Percentiles rank a stretch among this genome's conserved stretches.
Conservation (phyloP, 2,113 vertebrate species). For the Chascanopsetta lugubris region DNA sequence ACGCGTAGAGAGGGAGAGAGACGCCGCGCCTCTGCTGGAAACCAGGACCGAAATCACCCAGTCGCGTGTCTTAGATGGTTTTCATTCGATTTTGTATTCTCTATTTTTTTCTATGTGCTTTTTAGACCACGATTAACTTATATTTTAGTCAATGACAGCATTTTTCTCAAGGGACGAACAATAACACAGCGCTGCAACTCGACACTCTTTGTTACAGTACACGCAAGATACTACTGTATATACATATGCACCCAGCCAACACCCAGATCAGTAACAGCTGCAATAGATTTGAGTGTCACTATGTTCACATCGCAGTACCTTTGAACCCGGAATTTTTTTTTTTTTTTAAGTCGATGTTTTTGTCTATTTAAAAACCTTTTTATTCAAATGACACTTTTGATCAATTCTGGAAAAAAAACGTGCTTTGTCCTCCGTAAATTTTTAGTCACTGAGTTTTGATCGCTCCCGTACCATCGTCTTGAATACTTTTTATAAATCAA, state of each 20-base stretch:
- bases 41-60: neutral
- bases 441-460: constrained; percentile 32
- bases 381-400: constrained; percentile 20
- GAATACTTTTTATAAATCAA: constrained; percentile 43
- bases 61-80: constrained; percentile 19
- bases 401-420: constrained; percentile 17
- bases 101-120: constrained; percentile 7
- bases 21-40: neutral
- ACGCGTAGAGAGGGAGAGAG: constrained; percentile 68
- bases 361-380: constrained; percentile 37
- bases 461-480: constrained; percentile 36
- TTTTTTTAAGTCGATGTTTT: constrained; percentile 12
- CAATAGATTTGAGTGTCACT: too few species aligned
- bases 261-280: too few species aligned
- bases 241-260: too few species aligned
- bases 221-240: too few species aligned
- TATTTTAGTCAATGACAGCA: constrained; percentile 32
- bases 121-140: constrained; percentile 51
- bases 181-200: too few species aligned
- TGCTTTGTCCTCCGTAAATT: constrained; percentile 30
- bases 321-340: constrained; percentile 1
- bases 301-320: neutral
- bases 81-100: neutral
- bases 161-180: too few species aligned
- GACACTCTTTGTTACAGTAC: too few species aligned